Evolutionary conservation across 2,888 invertebrate genomes (phyloP).

Genomic region (Hetaerina titia): DNA sequence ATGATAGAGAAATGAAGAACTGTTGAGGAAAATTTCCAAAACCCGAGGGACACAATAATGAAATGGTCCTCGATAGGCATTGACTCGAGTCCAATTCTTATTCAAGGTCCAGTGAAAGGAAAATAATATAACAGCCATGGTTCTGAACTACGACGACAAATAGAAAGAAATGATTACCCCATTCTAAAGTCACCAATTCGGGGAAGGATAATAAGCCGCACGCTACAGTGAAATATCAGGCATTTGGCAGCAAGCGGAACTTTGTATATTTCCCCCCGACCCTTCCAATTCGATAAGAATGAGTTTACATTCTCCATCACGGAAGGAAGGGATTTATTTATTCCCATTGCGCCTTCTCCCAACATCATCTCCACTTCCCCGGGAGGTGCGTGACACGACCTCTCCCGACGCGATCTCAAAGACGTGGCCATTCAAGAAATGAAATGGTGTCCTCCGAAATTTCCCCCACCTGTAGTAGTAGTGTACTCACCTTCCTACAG

Average conservation of each 20-base stretch:
- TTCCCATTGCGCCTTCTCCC: background rate
- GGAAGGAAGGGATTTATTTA: background rate
- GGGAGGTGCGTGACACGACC: background rate
- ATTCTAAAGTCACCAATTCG: background rate
- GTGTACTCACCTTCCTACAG: too few species aligned
- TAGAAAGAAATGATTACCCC: background rate
- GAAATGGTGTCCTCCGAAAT: background rate
- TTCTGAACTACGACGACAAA: background rate
- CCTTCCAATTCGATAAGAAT: background rate
- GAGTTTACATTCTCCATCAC: background rate
- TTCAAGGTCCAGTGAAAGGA: background rate
- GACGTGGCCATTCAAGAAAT: background rate
- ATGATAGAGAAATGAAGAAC: background rate
- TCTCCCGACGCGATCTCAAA: background rate
- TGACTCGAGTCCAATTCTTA: background rate
- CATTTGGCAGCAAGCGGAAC: background rate
- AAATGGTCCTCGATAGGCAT: background rate
- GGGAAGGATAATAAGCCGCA: background rate
- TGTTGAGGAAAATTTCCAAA: background rate
- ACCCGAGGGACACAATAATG: background rate
- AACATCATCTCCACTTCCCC: background rate
- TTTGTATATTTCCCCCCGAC: background rate
- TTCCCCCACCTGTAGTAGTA: background rate
- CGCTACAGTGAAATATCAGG: background rate
- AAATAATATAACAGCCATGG: background rate